Evolutionary conservation across 2,113 vertebrate genomes (phyloP), one percentile per base, ranked within the genome.

Genomic region (Leucopsar rothschildi): DNA sequence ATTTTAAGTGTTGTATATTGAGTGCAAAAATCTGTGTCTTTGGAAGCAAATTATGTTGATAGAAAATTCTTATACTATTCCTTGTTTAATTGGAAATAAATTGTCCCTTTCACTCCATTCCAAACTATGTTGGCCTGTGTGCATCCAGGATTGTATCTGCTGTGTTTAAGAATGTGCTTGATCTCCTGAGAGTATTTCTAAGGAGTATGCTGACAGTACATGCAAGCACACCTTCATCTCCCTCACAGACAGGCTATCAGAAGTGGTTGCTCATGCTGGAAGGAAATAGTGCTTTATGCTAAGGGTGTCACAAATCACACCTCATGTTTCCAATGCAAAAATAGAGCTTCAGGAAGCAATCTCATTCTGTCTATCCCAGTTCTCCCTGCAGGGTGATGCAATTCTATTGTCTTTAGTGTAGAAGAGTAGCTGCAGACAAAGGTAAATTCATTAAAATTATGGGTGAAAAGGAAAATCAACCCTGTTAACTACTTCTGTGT

Each of bases 281-380:
- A 69, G 63, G 71, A 92, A 85, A 63, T 28, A 23, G 13, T 55
- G 23, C 55, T 71, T 89, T 60, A 72, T 82, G 42, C 42, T 76
- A 42, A 61, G 75, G 19, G 59, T 95, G 82, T 91, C n/a, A 55
- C 55, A 73, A 73, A 94, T 95, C 68, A 88, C 79, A 88, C 71
- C 71, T 78, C 52, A 3, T 50, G 39, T 79, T 83, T 96, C 78
- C 53, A 63, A 82, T 91, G 82, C 87, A 95, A 96, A 92, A 91
- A n/a, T 10, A 45, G 68, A 80, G 59, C 66, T 95, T 47, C 84
- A 83, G 87, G 87, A 95, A 94, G 33, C 49, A 68, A 57, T 39
- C 28, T 45, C 24, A 53, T 95, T 93, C 55, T 65, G 79, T 82
- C 93, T 87, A 6, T 65, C n/a, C 56, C 11, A 12, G 37, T 65